These are phyloP conservation scores for Drosophila lutescens DNA, from an alignment of 2,888 invertebrate species.

Conservation along the genomic window DNA sequence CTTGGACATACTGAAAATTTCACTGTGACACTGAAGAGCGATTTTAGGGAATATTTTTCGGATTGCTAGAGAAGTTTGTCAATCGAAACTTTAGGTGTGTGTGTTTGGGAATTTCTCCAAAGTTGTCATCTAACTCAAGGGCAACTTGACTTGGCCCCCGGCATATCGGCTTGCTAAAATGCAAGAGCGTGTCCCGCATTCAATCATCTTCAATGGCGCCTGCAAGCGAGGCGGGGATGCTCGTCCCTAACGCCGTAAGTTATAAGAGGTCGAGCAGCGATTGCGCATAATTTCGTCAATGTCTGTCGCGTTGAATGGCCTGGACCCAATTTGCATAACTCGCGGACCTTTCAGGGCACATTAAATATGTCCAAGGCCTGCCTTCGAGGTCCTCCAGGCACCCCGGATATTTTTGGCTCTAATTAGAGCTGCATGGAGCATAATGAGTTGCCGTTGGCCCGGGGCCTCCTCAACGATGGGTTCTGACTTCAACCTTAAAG, in stretches of 20 bases:
- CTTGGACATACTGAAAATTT: slow-evolving; percentile 51
- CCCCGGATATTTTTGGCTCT: slow-evolving; percentile 40
- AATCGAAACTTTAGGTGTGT: not conserved
- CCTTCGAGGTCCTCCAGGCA: not conserved
- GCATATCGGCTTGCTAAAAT: not conserved
- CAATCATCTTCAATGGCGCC: slow-evolving; percentile 58
- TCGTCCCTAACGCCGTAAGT: slow-evolving; percentile 11
- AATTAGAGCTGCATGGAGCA: slow-evolving; percentile 58
- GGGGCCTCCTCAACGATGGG: not conserved
- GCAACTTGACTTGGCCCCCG: too few species aligned
- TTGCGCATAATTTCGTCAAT: slow-evolving; percentile 57
- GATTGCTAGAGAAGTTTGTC: slow-evolving; percentile 14
- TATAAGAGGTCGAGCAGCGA: not conserved
- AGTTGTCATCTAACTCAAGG: slow-evolving; percentile 7
- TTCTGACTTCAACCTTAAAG: slow-evolving; percentile 17
- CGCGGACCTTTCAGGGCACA: slow-evolving; percentile 26
- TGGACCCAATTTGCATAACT: slow-evolving; percentile 65
- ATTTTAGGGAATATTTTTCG: not conserved
- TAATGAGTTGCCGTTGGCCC: slow-evolving; percentile 40
- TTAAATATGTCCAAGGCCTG: slow-evolving; percentile 17
- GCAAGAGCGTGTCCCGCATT: slow-evolving; percentile 1
- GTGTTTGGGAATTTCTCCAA: too few species aligned
- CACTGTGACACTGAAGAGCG: not conserved
- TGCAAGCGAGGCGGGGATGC: slow-evolving; percentile 5
- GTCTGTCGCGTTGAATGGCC: slow-evolving; percentile 45